Evolutionary conservation across 2,888 invertebrate species (phyloP), one percentile per base, ranked within the genome.

Genomic region (Archaeoteleia sp.): DNA sequence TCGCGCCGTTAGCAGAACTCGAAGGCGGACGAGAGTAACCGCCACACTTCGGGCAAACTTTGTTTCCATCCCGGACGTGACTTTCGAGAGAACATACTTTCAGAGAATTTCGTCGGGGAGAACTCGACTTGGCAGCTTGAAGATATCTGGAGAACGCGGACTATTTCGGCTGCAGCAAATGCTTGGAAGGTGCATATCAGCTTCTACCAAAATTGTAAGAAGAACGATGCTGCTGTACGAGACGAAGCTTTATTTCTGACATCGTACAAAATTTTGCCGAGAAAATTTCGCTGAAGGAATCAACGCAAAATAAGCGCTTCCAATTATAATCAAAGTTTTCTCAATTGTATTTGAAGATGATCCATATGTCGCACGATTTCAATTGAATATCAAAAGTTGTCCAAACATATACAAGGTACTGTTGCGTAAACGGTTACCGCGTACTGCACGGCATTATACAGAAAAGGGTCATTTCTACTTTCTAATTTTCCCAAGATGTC

Each of bases 401-500:
- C n/a, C 8, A 13, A 13, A 12, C 4, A 17, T 29, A 12, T 23
- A 34, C n/a, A 14, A 34, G 34, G 8, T 20, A 9, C 3, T 9
- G 30, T 46, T 37, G 46, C 39, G 20, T 30, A 57, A 48, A 34
- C 57, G n/a, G 48, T 45, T 35, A 4, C 15, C 29, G 32, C 10
- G 10, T 32, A 37, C 6, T 10, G 27, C 30, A 14, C n/a, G 7
- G 32, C 13, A 4, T 49, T 27, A 27, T 39, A 6, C 10, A 49
- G 40, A 60, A 55, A 49, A 60, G 55, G 45, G 60, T 66, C 66
- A 66, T 46, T 42, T 53, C 58, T 43, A 32, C 67, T 67, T 61
- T 67, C 67, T 61, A 67, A 67, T 46, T 61, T 61, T 51, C 23
- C 34, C 45, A 39, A 27, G 61, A 67, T 67, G 49, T 67, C 51